Conservation (phyloP, 2,113 vertebrate genomes). For the Clinocottus analis region DNA sequence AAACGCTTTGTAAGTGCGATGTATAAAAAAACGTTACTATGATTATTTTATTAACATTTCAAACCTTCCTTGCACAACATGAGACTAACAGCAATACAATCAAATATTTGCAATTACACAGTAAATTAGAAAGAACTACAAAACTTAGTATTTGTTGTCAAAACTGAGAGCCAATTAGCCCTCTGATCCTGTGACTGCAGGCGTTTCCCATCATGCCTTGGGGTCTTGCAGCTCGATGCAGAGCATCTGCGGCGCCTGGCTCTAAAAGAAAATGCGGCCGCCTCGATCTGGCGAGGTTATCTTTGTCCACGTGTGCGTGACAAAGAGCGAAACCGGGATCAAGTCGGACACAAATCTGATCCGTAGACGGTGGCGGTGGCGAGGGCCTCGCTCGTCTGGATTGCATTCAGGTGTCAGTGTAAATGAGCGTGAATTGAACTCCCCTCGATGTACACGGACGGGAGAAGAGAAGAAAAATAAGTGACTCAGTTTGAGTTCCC, state of each 20-base stretch:
- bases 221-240: not conserved
- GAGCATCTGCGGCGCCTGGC: no score
- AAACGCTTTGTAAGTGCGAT: not conserved
- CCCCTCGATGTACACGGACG: constrained; percentile 21
- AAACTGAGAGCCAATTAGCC: not conserved
- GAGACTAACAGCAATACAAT: not conserved
- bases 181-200: not conserved
- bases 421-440: not conserved
- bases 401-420: constrained; percentile 5
- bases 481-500: constrained; percentile 7
- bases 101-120: not conserved
- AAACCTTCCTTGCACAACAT: not conserved
- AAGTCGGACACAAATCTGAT: not conserved
- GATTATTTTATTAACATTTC: not conserved
- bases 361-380: no score
- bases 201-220: not conserved
- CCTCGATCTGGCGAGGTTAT: not conserved
- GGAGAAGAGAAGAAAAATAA: constrained; percentile 2
- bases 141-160: not conserved
- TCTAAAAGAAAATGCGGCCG: no score
- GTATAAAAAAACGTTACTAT: not conserved
- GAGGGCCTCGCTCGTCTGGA: no score
- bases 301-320: not conserved
- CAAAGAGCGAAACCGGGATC: not conserved
- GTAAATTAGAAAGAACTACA: not conserved